These are phyloP conservation scores for Orchesella cincta DNA, from an alignment of 1,140 invertebrate species.

Conservation along the genomic window DNA sequence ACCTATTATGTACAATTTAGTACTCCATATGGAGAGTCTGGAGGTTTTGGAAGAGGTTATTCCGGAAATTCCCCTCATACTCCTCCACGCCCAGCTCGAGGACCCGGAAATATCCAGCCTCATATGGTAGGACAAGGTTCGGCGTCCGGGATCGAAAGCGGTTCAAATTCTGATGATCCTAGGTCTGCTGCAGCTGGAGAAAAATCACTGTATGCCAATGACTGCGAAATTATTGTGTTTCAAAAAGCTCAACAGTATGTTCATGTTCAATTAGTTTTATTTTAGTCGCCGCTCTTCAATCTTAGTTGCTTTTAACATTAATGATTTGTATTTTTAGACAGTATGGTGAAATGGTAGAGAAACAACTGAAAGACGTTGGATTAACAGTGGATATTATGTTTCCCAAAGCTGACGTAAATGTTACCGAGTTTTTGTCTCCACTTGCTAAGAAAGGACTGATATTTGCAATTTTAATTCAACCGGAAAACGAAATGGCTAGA, in stretches of 20 bases:
- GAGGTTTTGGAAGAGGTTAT: not conserved
- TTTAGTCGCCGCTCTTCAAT: constrained; percentile 41
- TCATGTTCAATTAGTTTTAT: constrained; percentile 51
- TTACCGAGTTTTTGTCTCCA: constrained; percentile 81
- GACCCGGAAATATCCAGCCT: not conserved
- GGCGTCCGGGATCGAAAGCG: not conserved
- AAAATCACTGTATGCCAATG: constrained; percentile 60
- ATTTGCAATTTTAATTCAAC: constrained; percentile 84
- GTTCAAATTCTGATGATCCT: not conserved
- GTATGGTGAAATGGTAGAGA: constrained; percentile 87
- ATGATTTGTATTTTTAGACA: constrained; percentile 62
- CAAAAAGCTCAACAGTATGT: constrained; percentile 77
- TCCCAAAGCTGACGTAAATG: constrained; percentile 82
- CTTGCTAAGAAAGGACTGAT: constrained; percentile 73
- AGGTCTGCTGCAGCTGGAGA: not conserved
- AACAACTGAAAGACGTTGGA: constrained; percentile 74
- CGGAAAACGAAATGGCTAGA: constrained; percentile 78
- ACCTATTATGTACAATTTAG: not conserved
- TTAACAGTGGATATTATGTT: constrained; percentile 83
- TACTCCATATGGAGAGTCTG: not conserved
- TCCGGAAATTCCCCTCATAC: not conserved
- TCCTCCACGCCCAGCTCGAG: not conserved
- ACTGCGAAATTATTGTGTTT: constrained; percentile 85
- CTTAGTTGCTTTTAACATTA: constrained; percentile 34
- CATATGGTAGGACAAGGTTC: not conserved